Base-by-base conservation (phyloP, 2,888 invertebrate species). In the Papilio protenor region DNA sequence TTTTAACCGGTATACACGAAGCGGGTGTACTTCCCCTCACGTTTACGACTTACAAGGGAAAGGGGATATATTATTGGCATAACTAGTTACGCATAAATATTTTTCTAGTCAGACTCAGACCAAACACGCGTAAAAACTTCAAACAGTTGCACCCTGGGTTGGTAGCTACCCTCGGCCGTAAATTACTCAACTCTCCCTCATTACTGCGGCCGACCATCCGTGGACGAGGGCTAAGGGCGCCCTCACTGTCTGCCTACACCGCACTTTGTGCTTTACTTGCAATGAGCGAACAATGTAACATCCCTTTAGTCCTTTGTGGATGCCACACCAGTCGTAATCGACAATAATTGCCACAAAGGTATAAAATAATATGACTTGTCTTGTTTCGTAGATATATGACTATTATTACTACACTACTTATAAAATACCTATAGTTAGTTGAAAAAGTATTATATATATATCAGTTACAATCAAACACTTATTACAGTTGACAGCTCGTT, bases 101-200 rank as follows among this genome's bases (percentile, higher is more conserved):
- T 77, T 79, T 80, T 66, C 77, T 80, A 80, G 78, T 81, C 84
- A 81, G 84, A 87, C 83, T 83, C 85, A 85, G 83, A 86, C 84
- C 88, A 91, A 90, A 90, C 87, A 89, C 83, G 91, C 92, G 92
- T 91, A 88, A 92, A 88, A 90, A 92, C 91, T 93, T 94, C 94
- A 94, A 94, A 94, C 92, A 92, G 89, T 89, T 91, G 90, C 89
- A 89, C 88, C 88, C 84, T 83, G 86, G 83, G 89, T 87, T 89
- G 88, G 86, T 86, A 89, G 85, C 85, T 86, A 83, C 89, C 87
- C 87, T 85, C 81, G 84, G 84, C 87, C 87, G 90, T 92, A 90
- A 91, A 91, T 92, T 92, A 90, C 91, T 88, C 88, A 91, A 87
- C 87, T 91, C 90, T 85, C 93, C 93, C 94, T 94, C 94, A 92